phyloP scores from a whole-genome alignment of 2,113 vertebrate genomes.

The Syrrhaptes paradoxus region DNA sequence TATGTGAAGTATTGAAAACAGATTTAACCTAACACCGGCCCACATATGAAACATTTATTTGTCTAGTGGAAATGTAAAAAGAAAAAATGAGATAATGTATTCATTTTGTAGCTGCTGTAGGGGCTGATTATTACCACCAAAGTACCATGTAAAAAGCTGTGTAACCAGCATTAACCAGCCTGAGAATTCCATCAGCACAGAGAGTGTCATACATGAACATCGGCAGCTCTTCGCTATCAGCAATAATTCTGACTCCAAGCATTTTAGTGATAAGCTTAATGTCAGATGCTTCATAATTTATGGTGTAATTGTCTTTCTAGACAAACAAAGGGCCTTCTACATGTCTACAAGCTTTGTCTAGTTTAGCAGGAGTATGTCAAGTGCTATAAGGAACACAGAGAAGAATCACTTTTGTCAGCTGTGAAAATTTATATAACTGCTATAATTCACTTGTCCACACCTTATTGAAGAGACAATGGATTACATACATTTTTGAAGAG shows the following conservation, averaged over 20 bases:
- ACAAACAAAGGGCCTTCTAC: neutral
- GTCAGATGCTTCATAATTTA: neutral
- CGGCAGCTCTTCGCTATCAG: neutral
- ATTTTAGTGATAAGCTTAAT: neutral
- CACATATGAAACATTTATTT: neutral
- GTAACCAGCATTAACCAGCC: neutral
- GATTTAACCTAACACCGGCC: neutral
- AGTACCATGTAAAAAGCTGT: neutral
- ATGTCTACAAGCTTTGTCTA: neutral
- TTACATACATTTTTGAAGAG: neutral
- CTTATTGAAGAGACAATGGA: neutral
- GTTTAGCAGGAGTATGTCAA: neutral
- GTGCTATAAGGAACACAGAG: neutral
- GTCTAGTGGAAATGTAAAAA: neutral
- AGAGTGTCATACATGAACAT: neutral
- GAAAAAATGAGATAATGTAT: neutral
- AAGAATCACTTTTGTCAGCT: neutral
- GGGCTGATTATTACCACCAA: neutral
- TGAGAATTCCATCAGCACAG: neutral
- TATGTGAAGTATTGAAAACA: neutral
- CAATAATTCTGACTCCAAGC: neutral
- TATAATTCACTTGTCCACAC: neutral
- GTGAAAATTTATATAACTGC: neutral
- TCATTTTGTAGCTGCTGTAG: neutral
- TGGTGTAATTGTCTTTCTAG: neutral